phyloP scores from a whole-genome alignment of 2,113 vertebrate genomes.

The Peromyscus californicus region DNA sequence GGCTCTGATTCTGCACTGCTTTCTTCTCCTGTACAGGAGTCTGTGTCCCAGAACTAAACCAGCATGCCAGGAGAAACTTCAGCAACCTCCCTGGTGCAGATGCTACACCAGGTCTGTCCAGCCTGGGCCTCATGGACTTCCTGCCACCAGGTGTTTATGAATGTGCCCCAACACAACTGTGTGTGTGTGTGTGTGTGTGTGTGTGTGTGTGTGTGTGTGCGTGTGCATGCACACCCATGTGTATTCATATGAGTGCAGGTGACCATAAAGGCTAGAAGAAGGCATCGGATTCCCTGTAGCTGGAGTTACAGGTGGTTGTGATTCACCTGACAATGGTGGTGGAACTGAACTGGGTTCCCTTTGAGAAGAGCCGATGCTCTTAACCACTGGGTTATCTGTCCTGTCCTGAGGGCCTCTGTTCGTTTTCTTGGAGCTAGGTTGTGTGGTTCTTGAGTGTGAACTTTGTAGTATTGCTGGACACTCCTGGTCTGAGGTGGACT shows the following conservation, averaged over 20 bases:
- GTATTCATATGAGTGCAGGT: background rate
- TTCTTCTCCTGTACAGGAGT: background rate
- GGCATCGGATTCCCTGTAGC: fast-evolving
- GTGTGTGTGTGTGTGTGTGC: fast-evolving
- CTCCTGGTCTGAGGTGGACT: background rate
- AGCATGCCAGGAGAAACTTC: background rate
- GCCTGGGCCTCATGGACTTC: background rate
- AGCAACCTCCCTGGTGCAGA: background rate
- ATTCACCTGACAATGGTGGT: background rate
- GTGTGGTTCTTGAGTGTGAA: background rate
- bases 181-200: background rate
- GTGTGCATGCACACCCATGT: background rate
- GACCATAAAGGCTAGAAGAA: background rate
- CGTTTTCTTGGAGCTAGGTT: background rate
- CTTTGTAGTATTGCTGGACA: background rate
- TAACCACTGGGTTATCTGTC: background rate
- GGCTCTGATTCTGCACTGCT: background rate
- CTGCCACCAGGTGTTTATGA: background rate
- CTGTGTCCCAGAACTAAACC: background rate
- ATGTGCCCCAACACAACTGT: background rate
- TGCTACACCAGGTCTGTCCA: background rate
- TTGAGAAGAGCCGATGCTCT: background rate
- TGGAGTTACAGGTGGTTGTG: background rate
- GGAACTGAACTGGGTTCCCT: background rate
- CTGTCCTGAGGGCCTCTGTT: background rate